These are phyloP conservation scores for Nymphalis urticae DNA, from an alignment of 2,888 invertebrate species.

Conservation along the genomic window DNA sequence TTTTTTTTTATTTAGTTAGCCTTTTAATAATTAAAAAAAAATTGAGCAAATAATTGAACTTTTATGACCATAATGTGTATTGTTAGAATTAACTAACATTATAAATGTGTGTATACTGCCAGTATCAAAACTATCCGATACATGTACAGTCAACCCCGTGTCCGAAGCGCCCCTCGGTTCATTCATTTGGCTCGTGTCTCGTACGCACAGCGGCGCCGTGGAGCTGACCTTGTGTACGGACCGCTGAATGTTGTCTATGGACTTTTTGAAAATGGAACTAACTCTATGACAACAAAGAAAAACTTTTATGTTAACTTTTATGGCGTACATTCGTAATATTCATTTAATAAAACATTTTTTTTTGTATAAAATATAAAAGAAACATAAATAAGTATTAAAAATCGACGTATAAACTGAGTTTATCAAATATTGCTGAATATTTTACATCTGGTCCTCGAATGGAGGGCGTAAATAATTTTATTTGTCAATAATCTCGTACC, in stretches of 20 bases:
- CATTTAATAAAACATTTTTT: too few relatives aligned
- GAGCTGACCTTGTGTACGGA: constrained; percentile 42
- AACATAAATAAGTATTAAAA: too few relatives aligned
- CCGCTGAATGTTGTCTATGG: constrained; percentile 13
- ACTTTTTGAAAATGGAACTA: background rate
- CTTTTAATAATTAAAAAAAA: too few relatives aligned
- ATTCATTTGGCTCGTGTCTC: constrained; percentile 53
- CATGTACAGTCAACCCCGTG: constrained; percentile 41
- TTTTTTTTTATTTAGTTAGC: too few relatives aligned
- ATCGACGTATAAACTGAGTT: constrained; percentile 16
- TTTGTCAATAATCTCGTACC: constrained; percentile 30
- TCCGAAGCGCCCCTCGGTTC: constrained; percentile 53
- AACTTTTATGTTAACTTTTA: background rate
- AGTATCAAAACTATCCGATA: constrained; percentile 14
- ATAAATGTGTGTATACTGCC: background rate
- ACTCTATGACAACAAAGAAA: background rate
- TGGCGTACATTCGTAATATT: too few relatives aligned
- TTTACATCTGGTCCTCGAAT: constrained; percentile 16
- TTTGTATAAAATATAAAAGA: too few relatives aligned
- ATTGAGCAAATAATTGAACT: too few relatives aligned
- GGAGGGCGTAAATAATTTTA: constrained; percentile 34
- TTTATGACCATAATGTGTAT: too few relatives aligned
- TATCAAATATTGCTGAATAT: constrained; percentile 23
- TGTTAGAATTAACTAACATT: too few relatives aligned
- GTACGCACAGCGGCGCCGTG: constrained; percentile 28